Conservation (phyloP, 2,888 invertebrate species). For the Acrocyrtus sp. region DNA sequence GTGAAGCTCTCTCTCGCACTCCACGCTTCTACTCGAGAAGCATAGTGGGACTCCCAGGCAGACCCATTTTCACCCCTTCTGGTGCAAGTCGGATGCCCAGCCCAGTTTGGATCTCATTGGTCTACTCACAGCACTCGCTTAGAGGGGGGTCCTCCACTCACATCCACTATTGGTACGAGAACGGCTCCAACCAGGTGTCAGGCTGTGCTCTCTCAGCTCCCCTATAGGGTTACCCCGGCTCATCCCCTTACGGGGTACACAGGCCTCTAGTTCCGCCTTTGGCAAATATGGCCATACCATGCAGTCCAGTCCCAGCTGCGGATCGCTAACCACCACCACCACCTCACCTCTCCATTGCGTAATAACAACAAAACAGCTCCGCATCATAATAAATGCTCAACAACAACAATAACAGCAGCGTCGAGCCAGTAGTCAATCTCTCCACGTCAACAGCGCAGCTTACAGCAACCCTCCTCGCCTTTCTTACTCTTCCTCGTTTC, state of each 20-base stretch:
- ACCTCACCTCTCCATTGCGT: no score
- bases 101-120: conserved; percentile 52
- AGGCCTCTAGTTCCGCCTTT: conserved; percentile 57
- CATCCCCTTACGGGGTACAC: conserved; percentile 51
- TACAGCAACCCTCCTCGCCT: no score
- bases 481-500: no score
- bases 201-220: conserved; percentile 48
- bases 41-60: conserved; percentile 49
- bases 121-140: conserved; percentile 37
- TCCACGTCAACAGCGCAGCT: no score
- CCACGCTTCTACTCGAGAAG: not conserved
- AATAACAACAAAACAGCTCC: no score
- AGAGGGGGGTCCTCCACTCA: conserved; percentile 53
- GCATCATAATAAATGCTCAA: conserved; percentile 16
- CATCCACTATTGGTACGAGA: conserved; percentile 53
- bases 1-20: conserved; percentile 23
- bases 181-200: conserved; percentile 56
- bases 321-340: conserved; percentile 46
- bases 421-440: conserved; percentile 27
- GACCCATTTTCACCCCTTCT: conserved; percentile 58
- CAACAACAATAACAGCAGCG: not conserved
- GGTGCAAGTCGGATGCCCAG: conserved; percentile 39
- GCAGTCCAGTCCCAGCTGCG: conserved; percentile 49
- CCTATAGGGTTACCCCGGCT: conserved; percentile 54
- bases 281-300: conserved; percentile 57